These are phyloP conservation scores for Jacana jacana DNA, from an alignment of 2,113 vertebrate species.

Conservation along the genomic window DNA sequence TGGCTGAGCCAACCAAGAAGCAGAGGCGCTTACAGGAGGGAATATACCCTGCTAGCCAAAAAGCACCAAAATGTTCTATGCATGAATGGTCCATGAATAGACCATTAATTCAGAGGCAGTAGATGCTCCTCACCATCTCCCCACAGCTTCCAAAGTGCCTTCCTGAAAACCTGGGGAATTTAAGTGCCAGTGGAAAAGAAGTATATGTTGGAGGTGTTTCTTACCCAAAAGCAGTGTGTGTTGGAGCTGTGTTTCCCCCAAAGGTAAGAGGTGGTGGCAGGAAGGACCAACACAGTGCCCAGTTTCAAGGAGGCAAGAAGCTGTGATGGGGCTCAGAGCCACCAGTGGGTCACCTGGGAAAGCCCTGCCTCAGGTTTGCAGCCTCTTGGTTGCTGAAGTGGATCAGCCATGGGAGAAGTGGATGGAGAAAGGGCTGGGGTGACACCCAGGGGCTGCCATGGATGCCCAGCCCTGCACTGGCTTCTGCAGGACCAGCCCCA, in stretches of 20 bases:
- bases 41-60: too few species aligned
- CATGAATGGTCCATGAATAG: neutral
- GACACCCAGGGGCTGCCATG: neutral
- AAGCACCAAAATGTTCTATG: accelerated
- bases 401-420: neutral
- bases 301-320: accelerated
- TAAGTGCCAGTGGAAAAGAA: neutral
- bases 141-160: neutral
- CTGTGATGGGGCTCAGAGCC: accelerated
- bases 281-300: accelerated
- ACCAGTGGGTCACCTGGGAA: neutral
- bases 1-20: accelerated
- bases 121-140: neutral
- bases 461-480: accelerated
- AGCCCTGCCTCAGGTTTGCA: neutral
- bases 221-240: neutral
- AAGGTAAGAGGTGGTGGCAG: neutral
- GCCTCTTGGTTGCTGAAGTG: accelerated
- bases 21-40: neutral
- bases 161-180: neutral
- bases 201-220: neutral
- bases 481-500: neutral
- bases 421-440: neutral
- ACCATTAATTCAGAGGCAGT: neutral
- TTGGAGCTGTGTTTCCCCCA: accelerated